Conservation (phyloP, 2,888 invertebrate species). For the Lasioglossum pauxillum region DNA sequence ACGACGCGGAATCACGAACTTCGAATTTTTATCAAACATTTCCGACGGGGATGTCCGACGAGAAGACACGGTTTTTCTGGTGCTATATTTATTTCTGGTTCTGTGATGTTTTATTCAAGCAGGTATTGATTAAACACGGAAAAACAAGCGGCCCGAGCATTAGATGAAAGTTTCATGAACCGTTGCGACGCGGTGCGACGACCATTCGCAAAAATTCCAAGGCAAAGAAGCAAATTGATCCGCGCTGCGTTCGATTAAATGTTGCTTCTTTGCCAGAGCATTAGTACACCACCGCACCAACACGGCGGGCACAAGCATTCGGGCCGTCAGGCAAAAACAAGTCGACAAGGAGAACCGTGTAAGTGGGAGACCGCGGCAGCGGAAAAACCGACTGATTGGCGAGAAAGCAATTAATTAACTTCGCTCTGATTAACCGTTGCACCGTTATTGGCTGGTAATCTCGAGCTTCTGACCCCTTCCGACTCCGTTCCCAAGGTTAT, state of each 20-base stretch:
- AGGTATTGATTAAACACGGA: background rate
- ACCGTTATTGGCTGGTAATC: constrained; percentile 5
- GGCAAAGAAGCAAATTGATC: background rate
- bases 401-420: constrained; percentile 27
- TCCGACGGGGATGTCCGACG: background rate
- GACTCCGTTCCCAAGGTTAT: background rate
- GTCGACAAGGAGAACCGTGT: background rate
- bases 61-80: background rate
- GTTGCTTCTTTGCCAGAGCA: background rate
- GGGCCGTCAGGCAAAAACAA: background rate
- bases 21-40: background rate
- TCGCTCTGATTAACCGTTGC: constrained; percentile 41
- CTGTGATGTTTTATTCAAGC: constrained; percentile 1
- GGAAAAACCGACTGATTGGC: constrained; percentile 32
- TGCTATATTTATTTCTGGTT: background rate
- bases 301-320: background rate
- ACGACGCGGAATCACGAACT: background rate
- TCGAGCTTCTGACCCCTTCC: background rate
- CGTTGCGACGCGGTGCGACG: background rate
- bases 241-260: background rate
- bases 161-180: constrained; percentile 9
- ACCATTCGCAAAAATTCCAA: background rate
- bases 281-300: background rate
- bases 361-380: background rate
- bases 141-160: background rate